Evolutionary conservation across 2,888 invertebrate genomes (phyloP), one percentile per base, ranked within the genome.

Genomic region (Agrochola litura): DNA sequence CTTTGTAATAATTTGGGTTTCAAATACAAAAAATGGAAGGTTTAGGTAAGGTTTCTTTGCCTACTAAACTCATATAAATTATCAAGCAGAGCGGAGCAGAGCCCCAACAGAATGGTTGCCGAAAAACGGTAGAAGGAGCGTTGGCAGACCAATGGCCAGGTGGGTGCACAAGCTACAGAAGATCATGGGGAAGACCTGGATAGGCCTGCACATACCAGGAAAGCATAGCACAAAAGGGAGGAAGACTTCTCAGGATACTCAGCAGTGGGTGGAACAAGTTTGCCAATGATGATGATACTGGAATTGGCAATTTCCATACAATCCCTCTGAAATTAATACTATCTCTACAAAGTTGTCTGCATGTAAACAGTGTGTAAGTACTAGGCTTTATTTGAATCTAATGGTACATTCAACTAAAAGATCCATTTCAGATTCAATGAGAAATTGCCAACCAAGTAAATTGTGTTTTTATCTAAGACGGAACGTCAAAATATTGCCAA

Each of bases 401-500:
- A 41, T 14, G 10, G 10, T 58, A 22, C 14, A 25, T 49, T 60
- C 16, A 16, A 49, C 49, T 64, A 74, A 49, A 10, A 60, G 12
- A 52, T 30, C 4, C 52, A 30, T 67, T 67, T 54, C 9, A 54
- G n/a, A 10, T 37, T 30, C 58, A 71, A 58, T 43, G 41, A 58
- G n/a, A 19, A 49, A 12, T n/a, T 66, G 6, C n/a, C n/a, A 43
- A 54, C n/a, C n/a, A 60, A 49, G 30, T 67, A 60, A 63, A 63
- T 52, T 81, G 5, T 41, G 12, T 46, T 49, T 54, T n/a, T 79
- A 77, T 63, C 63, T 56, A n/a, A 12, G 5, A 41, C 66, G 1
- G 1, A 16, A 64, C 6, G 46, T 68, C 30, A 68, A 65, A 30
- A 73, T 63, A 70, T 49, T 22, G 58, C 73, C 73, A 83, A 79